phyloP scores from a whole-genome alignment of 1,140 invertebrate genomes.

The Dreissena polymorpha region DNA sequence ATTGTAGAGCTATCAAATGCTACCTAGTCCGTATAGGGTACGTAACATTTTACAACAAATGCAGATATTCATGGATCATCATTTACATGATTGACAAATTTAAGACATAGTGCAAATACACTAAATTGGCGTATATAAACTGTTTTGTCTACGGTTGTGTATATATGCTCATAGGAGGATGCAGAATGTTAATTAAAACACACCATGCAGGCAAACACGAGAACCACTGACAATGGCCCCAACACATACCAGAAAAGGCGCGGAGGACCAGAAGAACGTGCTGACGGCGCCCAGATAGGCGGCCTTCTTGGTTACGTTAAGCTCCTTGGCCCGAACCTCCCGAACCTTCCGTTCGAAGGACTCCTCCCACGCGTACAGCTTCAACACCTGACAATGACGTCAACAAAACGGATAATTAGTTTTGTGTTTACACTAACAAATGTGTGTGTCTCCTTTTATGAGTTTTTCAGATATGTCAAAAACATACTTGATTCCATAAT shows the following conservation, averaged over 20 bases:
- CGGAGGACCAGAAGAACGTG: constrained; percentile 96
- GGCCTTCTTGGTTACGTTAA: constrained; percentile 79
- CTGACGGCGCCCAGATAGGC: constrained; percentile 84
- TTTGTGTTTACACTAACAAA: neutral
- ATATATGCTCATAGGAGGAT: neutral
- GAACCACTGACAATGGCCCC: no score
- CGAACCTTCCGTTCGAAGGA: constrained; percentile 80
- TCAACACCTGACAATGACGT: constrained; percentile 69
- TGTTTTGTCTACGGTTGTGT: neutral
- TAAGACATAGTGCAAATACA: neutral
- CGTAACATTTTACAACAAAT: no score
- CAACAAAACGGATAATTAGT: neutral
- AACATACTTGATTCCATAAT: no score
- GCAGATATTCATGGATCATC: neutral
- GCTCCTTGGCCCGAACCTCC: constrained; percentile 79
- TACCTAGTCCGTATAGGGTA: no score
- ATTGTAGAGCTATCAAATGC: no score
- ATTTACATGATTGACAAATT: neutral
- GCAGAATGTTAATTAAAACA: no score
- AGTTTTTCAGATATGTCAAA: no score
- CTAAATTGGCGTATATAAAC: neutral
- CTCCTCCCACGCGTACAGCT: constrained; percentile 78
- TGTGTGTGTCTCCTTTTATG: no score
- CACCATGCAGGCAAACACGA: no score
- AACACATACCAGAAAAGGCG: constrained; percentile 88